Evolutionary conservation across 2,113 vertebrate species (phyloP), one percentile per base, ranked within the genome.

Genomic region (Oryzias woworae): DNA sequence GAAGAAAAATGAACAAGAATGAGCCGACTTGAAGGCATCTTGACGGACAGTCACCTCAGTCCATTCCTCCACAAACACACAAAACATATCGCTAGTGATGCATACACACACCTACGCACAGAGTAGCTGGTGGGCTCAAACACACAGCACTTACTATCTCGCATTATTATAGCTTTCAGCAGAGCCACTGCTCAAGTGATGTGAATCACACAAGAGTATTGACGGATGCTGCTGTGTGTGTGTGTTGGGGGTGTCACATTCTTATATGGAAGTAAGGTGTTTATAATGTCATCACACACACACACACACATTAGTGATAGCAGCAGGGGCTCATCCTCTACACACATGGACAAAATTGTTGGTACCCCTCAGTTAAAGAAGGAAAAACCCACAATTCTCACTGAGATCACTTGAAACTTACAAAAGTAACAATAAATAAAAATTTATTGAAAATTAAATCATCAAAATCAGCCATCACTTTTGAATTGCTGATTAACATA

Each of bases 141-240:
- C 75, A 69, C 61, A 66, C 60, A 77, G 75, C 84, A 89, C 86
- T 91, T 85, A 73, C 68, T 71, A 68, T 68, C 31, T 81, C 84
- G 89, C 87, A 87, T 84, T 91, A 89, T 90, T 91, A 88, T 82
- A 83, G 84, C 83, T 80, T 80, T 87, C 71, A 79, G 62, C 66
- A 58, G 63, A 83, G 75, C 66, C 24, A 41, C 67, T 68, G 74
- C 53, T 72, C 24, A 47, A 78, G 61, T 68, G 73, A 77, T 55
- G 71, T 70, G 63, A 82, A 79, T 81, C 72, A 79, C 78, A 62
- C 80, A 80, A 65, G 46, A 74, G 52, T 16, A 4, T 63, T 69
- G 71, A 63, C 43, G 56, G 44, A 7, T 31, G n/a, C 26, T 36
- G 49, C 2, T 60, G 52, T 57, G 62, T 48, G 17, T 46, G 3